Base-by-base conservation (phyloP, 2,797 vertebrate genomes). In the Apogon talboti region DNA sequence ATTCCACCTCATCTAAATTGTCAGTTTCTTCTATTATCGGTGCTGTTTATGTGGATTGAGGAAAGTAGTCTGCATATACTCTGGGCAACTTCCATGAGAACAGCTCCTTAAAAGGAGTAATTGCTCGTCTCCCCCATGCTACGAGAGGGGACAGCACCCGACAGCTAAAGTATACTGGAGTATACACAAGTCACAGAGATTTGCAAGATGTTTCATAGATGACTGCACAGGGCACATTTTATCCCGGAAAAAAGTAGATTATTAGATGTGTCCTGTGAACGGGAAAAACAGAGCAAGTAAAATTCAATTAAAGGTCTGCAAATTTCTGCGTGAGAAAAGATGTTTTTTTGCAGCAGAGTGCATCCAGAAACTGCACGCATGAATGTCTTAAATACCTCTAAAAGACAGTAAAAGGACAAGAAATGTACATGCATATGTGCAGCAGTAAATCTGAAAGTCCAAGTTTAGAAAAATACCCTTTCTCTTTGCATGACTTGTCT, bases 1-100 rank as follows among this genome's bases (percentile, higher is more conserved):
- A 89, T 88, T 92, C 79, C 69, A 81, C 76, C 71, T 92, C 84
- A 90, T 92, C 82, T 48, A 67, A 78, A 86, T 75, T 86, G 87
- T 89, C 88, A 89, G 56, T 86, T 89, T 92, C 82, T 70, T 84
- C 85, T 89, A 58, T 85, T 88, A 84, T 90, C 76, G 43, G 79
- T 51, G 10, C 74, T 74, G 78, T 87, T 92, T 81, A 64, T 79
- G 76, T 54, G 71, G 81, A 85, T 71, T 74, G 73, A 84, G 73
- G 47, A 68, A 66, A 75, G 78, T 43, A 69, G 83, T 71, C 67
- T 71, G 71, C 70, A 46, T 71, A 78, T 51, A 69, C 80, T 86
- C 79, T 40, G 1, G 40, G 72, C 74, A 84, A 81, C 79, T 79
- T 87, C 74, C 79, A 86, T 18, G 50, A 86, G 74, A 89, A 66